phyloP scores from a whole-genome alignment of 2,797 vertebrate species.

The Spizella passerina region DNA sequence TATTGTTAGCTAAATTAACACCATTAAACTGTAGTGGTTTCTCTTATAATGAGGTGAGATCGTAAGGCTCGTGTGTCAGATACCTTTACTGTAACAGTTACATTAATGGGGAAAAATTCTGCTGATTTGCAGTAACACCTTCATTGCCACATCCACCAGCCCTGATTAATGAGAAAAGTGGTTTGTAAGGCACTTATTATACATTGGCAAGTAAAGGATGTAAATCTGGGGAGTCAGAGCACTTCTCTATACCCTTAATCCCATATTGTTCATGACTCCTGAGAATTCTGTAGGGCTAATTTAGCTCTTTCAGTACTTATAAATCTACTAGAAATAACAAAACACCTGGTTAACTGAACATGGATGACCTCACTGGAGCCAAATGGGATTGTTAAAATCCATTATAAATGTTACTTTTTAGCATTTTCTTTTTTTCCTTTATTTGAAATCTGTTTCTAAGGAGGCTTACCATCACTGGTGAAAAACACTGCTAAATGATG shows the following conservation, averaged over 20 bases:
- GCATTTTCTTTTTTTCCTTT: not conserved
- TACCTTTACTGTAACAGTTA: not conserved
- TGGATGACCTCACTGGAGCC: not conserved
- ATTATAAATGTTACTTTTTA: not conserved
- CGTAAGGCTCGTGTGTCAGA: not conserved
- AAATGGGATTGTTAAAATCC: not conserved
- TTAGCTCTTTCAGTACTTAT: not conserved
- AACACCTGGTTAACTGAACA: not conserved
- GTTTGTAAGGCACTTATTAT: not conserved
- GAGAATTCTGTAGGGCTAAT: not conserved
- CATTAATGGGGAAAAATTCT: not conserved
- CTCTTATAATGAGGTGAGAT: not conserved
- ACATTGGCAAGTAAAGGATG: not conserved
- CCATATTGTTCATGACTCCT: not conserved
- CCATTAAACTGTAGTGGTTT: not conserved
- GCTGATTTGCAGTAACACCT: conserved; percentile 16
- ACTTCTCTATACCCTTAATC: not conserved
- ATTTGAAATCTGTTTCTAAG: not conserved
- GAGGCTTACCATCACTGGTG: not conserved
- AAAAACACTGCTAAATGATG: not conserved
- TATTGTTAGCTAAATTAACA: not conserved
- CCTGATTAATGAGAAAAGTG: not conserved
- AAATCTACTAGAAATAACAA: not conserved
- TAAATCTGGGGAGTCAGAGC: not conserved
- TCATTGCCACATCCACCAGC: conserved; percentile 6